These are phyloP conservation scores for Nephrocerus scutellatus DNA, from an alignment of 2,888 invertebrate genomes.

Conservation along the genomic window DNA sequence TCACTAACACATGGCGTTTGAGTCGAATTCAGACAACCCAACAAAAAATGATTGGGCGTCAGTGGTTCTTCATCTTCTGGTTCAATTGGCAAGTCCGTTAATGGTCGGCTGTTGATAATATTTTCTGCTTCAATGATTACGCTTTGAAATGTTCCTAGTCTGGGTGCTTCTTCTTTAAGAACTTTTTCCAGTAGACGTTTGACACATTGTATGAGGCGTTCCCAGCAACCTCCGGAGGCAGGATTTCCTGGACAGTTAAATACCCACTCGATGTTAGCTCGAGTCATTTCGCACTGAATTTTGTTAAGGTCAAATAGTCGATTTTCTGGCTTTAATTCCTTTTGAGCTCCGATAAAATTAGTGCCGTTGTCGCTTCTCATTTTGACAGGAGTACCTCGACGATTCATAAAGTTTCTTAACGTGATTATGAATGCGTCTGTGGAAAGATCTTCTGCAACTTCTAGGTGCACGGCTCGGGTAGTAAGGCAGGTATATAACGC, in stretches of 20 bases:
- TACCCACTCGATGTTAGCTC: constrained; percentile 14
- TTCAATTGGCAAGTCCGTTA: constrained; percentile 13
- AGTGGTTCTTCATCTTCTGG: constrained; percentile 13
- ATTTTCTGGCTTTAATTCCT: not conserved
- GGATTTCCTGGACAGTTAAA: constrained; percentile 18
- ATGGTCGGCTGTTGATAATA: constrained; percentile 16
- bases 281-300: constrained; percentile 1
- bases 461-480: constrained; percentile 10
- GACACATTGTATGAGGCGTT: constrained; percentile 15
- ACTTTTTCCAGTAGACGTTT: constrained; percentile 12
- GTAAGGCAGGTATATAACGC: constrained; percentile 16
- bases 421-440: constrained; percentile 3
- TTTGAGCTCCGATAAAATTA: constrained; percentile 15
- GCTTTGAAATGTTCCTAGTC: constrained; percentile 10
- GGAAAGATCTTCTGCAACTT: constrained; percentile 7
- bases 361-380: constrained; percentile 15
- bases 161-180: constrained; percentile 8
- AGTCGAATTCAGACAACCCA: constrained; percentile 11
- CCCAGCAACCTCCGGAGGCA: constrained; percentile 16
- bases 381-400: constrained; percentile 14
- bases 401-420: constrained; percentile 3
- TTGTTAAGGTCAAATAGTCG: not conserved
- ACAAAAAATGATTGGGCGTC: constrained; percentile 17
- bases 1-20: constrained; percentile 9
- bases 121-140: constrained; percentile 15